These are phyloP conservation scores for Dendrolimus pini DNA, from an alignment of 2,888 invertebrate species.

Conservation along the genomic window DNA sequence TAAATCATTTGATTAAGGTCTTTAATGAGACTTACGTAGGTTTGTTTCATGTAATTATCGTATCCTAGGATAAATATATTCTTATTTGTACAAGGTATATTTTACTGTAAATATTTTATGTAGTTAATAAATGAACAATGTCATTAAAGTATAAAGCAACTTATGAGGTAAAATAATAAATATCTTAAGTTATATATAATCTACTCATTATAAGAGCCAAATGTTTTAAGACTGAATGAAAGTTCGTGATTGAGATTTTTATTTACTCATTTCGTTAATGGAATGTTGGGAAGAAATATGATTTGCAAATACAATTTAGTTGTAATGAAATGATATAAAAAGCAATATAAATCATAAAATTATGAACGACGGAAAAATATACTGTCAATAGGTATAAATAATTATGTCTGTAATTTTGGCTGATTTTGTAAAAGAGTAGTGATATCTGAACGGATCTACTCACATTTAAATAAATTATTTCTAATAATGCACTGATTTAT, in stretches of 20 bases:
- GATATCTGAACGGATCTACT: constrained; percentile 38
- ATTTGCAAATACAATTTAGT: not conserved
- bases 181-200: constrained; percentile 20
- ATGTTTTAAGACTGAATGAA: constrained; percentile 72
- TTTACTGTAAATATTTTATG: constrained; percentile 43
- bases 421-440: constrained; percentile 31
- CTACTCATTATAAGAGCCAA: constrained; percentile 70
- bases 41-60: constrained; percentile 42
- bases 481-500: constrained; percentile 43
- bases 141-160: constrained; percentile 17
- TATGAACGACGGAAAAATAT: not conserved
- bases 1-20: constrained; percentile 59
- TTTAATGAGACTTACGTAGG: constrained; percentile 47
- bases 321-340: not conserved
- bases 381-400: constrained; percentile 1
- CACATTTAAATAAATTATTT: constrained; percentile 59
- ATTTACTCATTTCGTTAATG: constrained; percentile 14
- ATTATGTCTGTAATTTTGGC: constrained; percentile 15
- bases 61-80: constrained; percentile 28
- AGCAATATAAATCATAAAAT: not conserved
- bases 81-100: constrained; percentile 32
- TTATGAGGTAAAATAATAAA: constrained; percentile 22
- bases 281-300: not conserved
- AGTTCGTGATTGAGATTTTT: constrained; percentile 45
- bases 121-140: constrained; percentile 30